These are phyloP conservation scores for Acanthaster planci DNA, from an alignment of 35 echinoderm and acorn worm genomes.

Conservation along the genomic window DNA sequence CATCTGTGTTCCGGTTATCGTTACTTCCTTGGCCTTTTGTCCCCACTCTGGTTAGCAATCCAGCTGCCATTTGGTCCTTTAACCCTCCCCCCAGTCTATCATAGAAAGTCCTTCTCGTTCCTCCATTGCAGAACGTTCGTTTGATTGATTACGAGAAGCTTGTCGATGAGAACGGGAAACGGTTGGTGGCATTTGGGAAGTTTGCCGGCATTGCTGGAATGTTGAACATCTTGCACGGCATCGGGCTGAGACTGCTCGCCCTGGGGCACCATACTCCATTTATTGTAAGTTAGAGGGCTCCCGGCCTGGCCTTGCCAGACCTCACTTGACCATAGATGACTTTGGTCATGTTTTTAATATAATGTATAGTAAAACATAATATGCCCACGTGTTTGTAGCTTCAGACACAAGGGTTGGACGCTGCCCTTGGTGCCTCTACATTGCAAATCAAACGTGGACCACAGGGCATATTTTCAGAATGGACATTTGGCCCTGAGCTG, in stretches of 20 bases:
- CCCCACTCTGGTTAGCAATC: too few species aligned
- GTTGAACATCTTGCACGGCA: conserved; percentile 95
- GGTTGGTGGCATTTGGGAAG: conserved; percentile 92
- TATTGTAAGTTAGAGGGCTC: conserved; percentile 62
- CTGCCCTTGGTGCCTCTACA: too few species aligned
- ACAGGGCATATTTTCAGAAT: too few species aligned
- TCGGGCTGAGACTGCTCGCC: conserved; percentile 81
- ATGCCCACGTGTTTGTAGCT: background rate
- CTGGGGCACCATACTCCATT: conserved; percentile 93
- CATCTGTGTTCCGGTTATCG: too few species aligned
- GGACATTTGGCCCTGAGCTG: too few species aligned
- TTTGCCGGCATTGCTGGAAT: conserved; percentile 96
- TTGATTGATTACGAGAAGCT: conserved; percentile 97
- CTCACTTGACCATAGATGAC: too few species aligned
- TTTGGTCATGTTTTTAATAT: too few species aligned
- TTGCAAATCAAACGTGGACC: too few species aligned
- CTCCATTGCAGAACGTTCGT: conserved; percentile 71
- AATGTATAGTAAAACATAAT: too few species aligned
- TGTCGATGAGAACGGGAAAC: conserved; percentile 80
- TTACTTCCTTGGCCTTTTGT: too few species aligned
- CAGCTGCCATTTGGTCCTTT: too few species aligned
- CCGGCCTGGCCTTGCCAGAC: background rate
- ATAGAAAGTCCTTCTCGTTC: background rate
- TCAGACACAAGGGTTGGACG: background rate
- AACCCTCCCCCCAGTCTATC: too few species aligned